Evolutionary conservation across 2,113 vertebrate species (phyloP), one percentile per base, ranked within the genome.

Genomic region (Ascaphus truei): DNA sequence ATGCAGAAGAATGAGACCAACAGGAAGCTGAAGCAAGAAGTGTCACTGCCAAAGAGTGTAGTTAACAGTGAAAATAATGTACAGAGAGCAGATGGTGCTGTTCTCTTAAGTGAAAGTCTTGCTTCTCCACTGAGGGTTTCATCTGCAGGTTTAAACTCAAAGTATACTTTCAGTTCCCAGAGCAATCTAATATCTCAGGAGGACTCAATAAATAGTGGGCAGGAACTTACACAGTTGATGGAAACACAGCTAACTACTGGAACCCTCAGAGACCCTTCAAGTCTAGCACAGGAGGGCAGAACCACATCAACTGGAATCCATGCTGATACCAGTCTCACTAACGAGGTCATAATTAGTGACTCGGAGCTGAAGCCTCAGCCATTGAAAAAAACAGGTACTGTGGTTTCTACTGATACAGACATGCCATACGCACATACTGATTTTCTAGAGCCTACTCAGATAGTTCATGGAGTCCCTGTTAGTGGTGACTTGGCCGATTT

Each of bases 1-100:
- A 84, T 82, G 53, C 92, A 92, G 75, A 78, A 56, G 16, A 59
- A 72, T 27, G 84, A 92, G 45, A 48, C 71, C 29, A 29, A 73
- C 36, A 76, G 74, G 66, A 80, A 85, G 76, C 57, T 43, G 2
- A 80, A 85, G 66, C 76, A 68, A 29, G 53, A 50, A 29, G 59
- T 11, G 53, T 25, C 33, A 3, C 74, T 73, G n/a, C 59, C 67
- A 10, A 79, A 50, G 15, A 69, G 69, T 18, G 58, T 48, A 1
- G 2, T 2, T 1, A 68, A 39, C 33, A 7, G 50, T 20, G 15
- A 62, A 36, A 64, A 51, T 7, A 20, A 50, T 7, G 22, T 27
- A 8, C 68, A 52, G 1, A 36, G 60, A 31, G 57, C 23, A 41
- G 63, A 50, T 1, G n/a, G 5, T 11, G 58, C 55, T n/a, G 67